Evolutionary conservation across 2,113 vertebrate genomes (phyloP).

Genomic region (Hippocampus comes): DNA sequence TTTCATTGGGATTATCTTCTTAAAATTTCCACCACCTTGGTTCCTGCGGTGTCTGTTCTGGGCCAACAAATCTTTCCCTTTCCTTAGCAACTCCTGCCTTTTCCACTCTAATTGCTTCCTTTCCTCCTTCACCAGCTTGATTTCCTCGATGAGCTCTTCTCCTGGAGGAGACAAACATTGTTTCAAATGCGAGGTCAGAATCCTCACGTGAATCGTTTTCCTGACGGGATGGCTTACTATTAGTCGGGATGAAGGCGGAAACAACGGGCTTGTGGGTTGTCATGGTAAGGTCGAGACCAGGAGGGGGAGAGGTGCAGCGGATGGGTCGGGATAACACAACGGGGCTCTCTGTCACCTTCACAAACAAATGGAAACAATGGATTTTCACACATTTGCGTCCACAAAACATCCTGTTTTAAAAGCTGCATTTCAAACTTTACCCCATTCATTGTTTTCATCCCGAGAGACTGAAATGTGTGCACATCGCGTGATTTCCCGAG

Average conservation of each 20-base stretch:
- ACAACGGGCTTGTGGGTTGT: constrained; percentile 48
- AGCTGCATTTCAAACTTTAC: constrained; percentile 34
- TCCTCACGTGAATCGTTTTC: not conserved
- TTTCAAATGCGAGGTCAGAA: not conserved
- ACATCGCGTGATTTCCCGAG: constrained; percentile 48
- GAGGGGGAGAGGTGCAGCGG: constrained; percentile 55
- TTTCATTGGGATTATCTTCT: not conserved
- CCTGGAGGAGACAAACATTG: constrained; percentile 55
- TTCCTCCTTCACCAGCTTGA: constrained; percentile 77
- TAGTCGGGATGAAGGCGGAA: constrained; percentile 51
- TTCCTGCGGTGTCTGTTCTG: constrained; percentile 76
- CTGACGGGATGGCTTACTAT: constrained; percentile 68
- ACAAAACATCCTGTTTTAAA: not conserved
- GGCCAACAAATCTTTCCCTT: constrained; percentile 77
- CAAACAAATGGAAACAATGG: constrained; percentile 19
- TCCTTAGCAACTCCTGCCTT: constrained; percentile 81
- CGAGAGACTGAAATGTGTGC: constrained; percentile 12
- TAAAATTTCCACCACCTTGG: constrained; percentile 70
- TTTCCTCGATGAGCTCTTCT: constrained; percentile 73
- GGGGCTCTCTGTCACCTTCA: constrained; percentile 40
- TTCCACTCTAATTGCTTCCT: constrained; percentile 78
- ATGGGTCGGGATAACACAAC: constrained; percentile 38
- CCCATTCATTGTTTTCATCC: constrained; percentile 35
- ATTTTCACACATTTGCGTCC: not conserved
- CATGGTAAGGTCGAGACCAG: constrained; percentile 40